A percentile compares a stretch with the other conserved stretches of the same genome.
Evolutionary conservation across 2,113 vertebrate species (phyloP).

Genomic region (Pelodiscus sinensis): DNA sequence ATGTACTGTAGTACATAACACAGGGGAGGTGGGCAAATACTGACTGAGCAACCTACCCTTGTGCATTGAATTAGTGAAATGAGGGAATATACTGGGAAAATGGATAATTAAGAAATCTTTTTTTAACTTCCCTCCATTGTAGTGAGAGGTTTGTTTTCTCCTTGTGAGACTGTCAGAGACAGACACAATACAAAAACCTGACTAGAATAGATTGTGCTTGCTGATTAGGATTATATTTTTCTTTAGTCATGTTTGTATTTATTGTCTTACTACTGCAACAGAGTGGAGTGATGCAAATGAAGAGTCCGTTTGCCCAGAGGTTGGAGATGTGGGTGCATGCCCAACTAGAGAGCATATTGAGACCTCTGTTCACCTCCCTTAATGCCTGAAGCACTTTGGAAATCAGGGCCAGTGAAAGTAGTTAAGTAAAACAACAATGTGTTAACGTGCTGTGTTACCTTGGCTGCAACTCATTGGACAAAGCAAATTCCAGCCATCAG

Average conservation of each 20-base stretch:
- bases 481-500: neutral
- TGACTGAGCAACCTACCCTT: neutral
- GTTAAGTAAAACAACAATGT: neutral
- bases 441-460: neutral
- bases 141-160: neutral
- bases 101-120: no score
- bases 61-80: neutral
- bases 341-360: neutral
- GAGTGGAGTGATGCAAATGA: neutral
- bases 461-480: conserved; percentile 6
- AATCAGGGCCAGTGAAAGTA: neutral
- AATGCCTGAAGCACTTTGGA: neutral
- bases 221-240: neutral
- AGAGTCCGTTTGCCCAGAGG: neutral
- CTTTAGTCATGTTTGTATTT: neutral
- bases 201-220: neutral
- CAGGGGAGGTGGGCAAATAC: neutral
- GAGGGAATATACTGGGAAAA: neutral
- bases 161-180: neutral
- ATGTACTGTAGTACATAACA: neutral
- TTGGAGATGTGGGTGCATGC: neutral
- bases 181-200: neutral
- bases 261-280: conserved; percentile 1
- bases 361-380: neutral
- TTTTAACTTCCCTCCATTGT: neutral